Conservation (phyloP, 2,797 vertebrate species). For the Pelobates cultripes region DNA sequence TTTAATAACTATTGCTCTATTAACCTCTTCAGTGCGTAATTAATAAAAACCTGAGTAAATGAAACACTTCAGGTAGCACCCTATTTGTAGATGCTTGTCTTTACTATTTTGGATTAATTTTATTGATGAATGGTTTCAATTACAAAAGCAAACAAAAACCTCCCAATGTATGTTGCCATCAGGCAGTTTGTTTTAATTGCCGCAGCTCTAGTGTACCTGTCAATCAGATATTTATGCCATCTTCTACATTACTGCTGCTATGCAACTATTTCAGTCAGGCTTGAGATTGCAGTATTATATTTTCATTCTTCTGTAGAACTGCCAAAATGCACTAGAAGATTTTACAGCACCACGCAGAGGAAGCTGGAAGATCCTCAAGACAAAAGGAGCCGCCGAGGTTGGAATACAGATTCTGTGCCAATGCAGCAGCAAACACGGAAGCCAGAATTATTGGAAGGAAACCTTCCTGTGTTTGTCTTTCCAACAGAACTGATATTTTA, state of each 20-base stretch:
- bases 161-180: no score
- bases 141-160: no score
- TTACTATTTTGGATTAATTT: no score
- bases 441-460: slow-evolving; percentile 98
- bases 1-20: no score
- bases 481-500: slow-evolving; percentile 98
- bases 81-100: no score
- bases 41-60: no score
- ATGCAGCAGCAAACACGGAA: slow-evolving; percentile 98
- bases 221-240: not conserved
- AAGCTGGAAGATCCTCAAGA: slow-evolving; percentile 73
- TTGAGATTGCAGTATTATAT: slow-evolving; percentile 17
- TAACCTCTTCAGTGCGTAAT: no score
- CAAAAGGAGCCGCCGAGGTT: slow-evolving; percentile 73
- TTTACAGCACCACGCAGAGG: slow-evolving; percentile 71
- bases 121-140: no score
- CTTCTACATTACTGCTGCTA: not conserved
- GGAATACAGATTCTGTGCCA: slow-evolving; percentile 83
- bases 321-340: slow-evolving; percentile 78
- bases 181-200: no score
- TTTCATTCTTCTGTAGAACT: slow-evolving; percentile 64
- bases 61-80: no score
- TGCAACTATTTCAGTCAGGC: not conserved
- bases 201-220: not conserved
- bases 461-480: slow-evolving; percentile 98